A percentile compares a stretch with the other conserved stretches of the same genome.
These are phyloP conservation scores for Pluvianellus socialis DNA, from an alignment of 2,113 vertebrate species.

Conservation along the genomic window DNA sequence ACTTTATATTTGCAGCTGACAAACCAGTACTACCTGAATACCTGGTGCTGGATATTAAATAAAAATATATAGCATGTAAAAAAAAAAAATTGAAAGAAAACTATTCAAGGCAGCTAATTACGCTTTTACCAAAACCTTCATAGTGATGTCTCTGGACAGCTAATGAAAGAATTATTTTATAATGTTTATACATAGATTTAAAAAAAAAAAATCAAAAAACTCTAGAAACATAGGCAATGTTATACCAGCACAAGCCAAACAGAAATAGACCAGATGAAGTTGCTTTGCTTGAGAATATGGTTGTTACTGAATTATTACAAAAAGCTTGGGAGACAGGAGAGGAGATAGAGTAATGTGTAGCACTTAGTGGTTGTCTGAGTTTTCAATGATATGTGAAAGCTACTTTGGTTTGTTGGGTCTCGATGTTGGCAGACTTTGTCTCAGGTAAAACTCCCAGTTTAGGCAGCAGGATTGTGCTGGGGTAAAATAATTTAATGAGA, in stretches of 20 bases:
- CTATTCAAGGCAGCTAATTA: conserved; percentile 81
- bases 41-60: conserved; percentile 71
- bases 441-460: conserved; percentile 25
- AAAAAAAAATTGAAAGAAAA: conserved; percentile 57
- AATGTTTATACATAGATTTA: conserved; percentile 70
- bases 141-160: conserved; percentile 67
- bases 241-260: conserved; percentile 73
- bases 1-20: conserved; percentile 77
- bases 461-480: not conserved
- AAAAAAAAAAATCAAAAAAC: not conserved
- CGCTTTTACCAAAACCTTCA: conserved; percentile 79
- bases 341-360: not conserved
- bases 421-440: conserved; percentile 2
- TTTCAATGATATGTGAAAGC: not conserved
- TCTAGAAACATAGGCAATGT: conserved; percentile 50
- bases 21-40: conserved; percentile 74
- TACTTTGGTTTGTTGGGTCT: not conserved
- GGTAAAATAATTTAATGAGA: not conserved
- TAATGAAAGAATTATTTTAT: conserved; percentile 72
- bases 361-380: not conserved
- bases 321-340: not conserved
- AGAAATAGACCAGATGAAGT: conserved; percentile 46
- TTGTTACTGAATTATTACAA: not conserved
- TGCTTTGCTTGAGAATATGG: conserved; percentile 44
- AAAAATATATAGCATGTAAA: conserved; percentile 62